Evolutionary conservation across 2,113 vertebrate genomes (phyloP), one percentile per base, ranked within the genome.

Genomic region (Orycteropus afer): DNA sequence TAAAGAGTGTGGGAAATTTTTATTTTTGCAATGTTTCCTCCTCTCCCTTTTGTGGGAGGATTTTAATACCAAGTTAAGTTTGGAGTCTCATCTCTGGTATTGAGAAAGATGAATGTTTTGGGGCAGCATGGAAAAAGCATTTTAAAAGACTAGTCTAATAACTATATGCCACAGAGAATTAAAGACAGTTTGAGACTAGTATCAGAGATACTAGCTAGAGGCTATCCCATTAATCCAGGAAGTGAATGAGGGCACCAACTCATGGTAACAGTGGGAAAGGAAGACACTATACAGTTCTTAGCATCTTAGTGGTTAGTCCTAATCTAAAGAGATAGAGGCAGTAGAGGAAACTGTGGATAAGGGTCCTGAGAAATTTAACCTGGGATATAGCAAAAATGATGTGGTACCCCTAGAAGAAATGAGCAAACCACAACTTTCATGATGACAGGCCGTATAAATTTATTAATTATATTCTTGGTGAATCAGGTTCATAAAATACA

Each of bases 181-280:
- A n/a, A 37, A 71, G 17, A 89, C 5, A 18, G 65, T 17, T n/a
- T 96, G 61, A 69, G 32, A 90, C 29, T 88, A 90, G 27, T 47
- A 94, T 61, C 65, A 93, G 49, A 95, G 89, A 37, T 67, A 83
- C 6, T 37, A 93, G 61, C 14, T 74, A 47, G 29, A 84, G 49
- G 55, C 9, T 22, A 78, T 78, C 25, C 25, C 42, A 25, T 88
- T 84, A 69, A 45, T 93, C 65, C 53, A 93, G 57, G 37, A 76
- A 85, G 27, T 65, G 59, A 32, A 57, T 55, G 49, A 80, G 27
- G 67, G 3, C 40, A 85, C 42, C 34, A 51, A 79, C 25, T 93
- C 79, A 73, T 5, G 51, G 13, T 65, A 86, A 89, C 25, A 45
- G 10, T 53, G 51, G 37, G 40, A 77, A 81, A 51, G 1, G 20